Evolutionary conservation across 2,113 vertebrate genomes (phyloP), one percentile per base, ranked within the genome.

Genomic region (Centrocercus urophasianus): DNA sequence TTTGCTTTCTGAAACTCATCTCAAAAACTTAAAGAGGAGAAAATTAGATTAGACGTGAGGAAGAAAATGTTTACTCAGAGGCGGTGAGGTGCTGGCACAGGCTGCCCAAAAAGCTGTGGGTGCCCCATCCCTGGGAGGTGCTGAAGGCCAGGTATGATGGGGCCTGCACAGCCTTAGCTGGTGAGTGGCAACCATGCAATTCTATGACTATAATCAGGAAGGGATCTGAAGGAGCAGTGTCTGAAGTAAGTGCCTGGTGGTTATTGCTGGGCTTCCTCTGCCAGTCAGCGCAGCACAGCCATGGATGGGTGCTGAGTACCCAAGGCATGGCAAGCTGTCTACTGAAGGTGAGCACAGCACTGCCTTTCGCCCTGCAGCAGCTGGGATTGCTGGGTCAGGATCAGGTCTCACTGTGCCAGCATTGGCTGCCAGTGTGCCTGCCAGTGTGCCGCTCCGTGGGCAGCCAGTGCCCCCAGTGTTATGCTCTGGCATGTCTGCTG

Each of bases 1-100:
- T 93, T 74, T 81, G 22, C 40, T 91, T 52, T 78, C 77, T 65
- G 76, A 83, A 78, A 84, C 38, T 78, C 24, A 27, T 86, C 86
- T 70, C 32, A 92, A 83, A 93, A 92, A 54, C 27, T 54, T 30
- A 54, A 54, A 54, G 52, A 28, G 15, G 27, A 15, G 52, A 54
- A 15, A 54, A 54, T 54, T 54, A 54, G 27, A 54, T 54, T 54
- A 28, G 27, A 17, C 17, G 52, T 54, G 8, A 28, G 52, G 52
- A 30, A 54, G 27, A 54, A 54, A 54, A 28, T 16, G 25, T 28
- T 28, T 54, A 54, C 27, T 54, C 8, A 54, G 27, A 28, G 27
- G 15, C 4, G 3, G 8, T 54, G 52, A 30, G 52, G 52, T 8
- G 6, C 14, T 28, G 52, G 52, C 52, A 54, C 52, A 10, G 27